phyloP scores from a whole-genome alignment of 2,113 vertebrate genomes.

The Uria lomvia region DNA sequence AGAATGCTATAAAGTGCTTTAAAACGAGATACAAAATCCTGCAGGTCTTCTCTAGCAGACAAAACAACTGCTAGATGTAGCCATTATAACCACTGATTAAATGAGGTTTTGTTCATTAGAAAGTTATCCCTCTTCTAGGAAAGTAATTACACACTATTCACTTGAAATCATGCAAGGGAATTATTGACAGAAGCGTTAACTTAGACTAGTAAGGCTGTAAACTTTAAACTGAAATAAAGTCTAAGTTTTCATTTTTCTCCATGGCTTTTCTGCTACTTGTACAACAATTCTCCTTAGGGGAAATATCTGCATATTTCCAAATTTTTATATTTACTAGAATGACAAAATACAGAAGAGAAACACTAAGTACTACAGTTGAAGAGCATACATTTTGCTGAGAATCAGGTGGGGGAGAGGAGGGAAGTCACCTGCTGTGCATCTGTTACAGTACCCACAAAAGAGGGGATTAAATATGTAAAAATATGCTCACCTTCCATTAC shows the following conservation, averaged over 20 bases:
- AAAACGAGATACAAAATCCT: background rate
- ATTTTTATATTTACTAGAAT: background rate
- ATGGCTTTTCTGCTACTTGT: background rate
- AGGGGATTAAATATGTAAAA: background rate
- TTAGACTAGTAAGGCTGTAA: background rate
- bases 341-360: background rate
- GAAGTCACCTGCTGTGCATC: background rate
- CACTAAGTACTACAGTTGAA: background rate
- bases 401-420: background rate
- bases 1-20: background rate
- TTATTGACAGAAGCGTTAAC: background rate
- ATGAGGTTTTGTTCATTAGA: background rate
- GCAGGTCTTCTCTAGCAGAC: background rate
- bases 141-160: background rate
- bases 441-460: background rate
- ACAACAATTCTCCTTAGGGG: background rate
- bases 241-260: background rate
- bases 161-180: background rate
- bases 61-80: background rate
- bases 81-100: background rate
- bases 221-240: background rate
- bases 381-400: background rate
- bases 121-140: background rate
- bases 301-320: background rate
- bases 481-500: background rate